Evolutionary conservation across 2,888 invertebrate genomes (phyloP), one percentile per base, ranked within the genome.

Genomic region (Volucella inflata): DNA sequence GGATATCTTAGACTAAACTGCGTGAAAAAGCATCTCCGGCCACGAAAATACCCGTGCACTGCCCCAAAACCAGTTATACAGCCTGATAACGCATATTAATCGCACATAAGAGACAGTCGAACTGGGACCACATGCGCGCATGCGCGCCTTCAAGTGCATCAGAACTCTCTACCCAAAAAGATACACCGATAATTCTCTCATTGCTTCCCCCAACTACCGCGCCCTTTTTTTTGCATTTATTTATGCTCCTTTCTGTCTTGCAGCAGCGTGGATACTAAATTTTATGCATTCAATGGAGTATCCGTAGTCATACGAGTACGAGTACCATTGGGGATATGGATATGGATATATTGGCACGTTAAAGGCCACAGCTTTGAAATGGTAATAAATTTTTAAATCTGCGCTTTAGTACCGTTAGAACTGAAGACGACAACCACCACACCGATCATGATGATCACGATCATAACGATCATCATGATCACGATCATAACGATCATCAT

Each of bases 361-460:
- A 53, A 67, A 76, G 72, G 64, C 74, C 17, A 38, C 70, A 36
- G 59, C 68, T 75, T 75, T 74, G 68, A 70, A 75, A 79, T 84
- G 79, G 79, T 68, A 79, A 84, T 84, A 84, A 79, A 84, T 84
- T 83, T 78, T 59, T 55, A 74, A 74, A 78, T 83, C 74, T 68
- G 62, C 64, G 68, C 74, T 44, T 48, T 38, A n/a, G 79, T 84
- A 84, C 83, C 83, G 83, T 84, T 84, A 84, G 83, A 79, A 79
- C 53, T 36, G 68, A 64, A 50, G 64, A 79, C 59, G 67, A 77
- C 65, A 50, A 53, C 38, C 53, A 68, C 14, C 17, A 44, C 21
- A 46, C 46, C 9, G 57, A 50, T 11, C 38, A 50, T 8, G 57
- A 46, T 38, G 48, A 50, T 53, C 60, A 48, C 36, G 42, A 67